Percentiles rank a stretch among this genome's conserved stretches.
These are phyloP conservation scores for Lophochroa leadbeateri DNA, from an alignment of 2,113 vertebrate species.

Conservation along the genomic window DNA sequence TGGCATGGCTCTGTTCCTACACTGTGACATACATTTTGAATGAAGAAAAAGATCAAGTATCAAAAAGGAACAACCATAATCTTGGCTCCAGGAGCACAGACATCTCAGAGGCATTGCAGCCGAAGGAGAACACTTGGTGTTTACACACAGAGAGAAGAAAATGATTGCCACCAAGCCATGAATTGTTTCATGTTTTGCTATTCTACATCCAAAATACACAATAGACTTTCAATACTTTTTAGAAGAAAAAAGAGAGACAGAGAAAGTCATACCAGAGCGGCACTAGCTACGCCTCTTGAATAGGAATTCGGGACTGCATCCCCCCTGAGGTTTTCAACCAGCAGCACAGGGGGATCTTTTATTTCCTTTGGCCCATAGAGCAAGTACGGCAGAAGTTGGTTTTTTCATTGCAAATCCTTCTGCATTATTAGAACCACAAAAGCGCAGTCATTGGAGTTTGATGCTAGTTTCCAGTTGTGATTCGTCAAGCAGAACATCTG, in stretches of 20 bases:
- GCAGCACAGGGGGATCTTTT: background rate
- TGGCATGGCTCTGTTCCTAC: background rate
- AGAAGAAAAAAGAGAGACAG: background rate
- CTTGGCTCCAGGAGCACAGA: background rate
- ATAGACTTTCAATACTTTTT: background rate
- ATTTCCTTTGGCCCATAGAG: background rate
- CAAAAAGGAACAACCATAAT: background rate
- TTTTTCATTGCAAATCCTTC: background rate
- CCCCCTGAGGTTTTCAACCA: background rate
- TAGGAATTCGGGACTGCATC: background rate
- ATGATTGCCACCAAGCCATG: background rate
- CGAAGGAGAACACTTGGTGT: background rate
- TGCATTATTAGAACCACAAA: background rate
- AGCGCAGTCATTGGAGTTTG: background rate
- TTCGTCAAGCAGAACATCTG: background rate
- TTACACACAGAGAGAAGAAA: background rate
- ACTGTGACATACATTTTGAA: background rate
- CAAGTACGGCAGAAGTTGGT: background rate
- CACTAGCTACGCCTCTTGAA: background rate
- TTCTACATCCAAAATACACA: conserved; percentile 2
- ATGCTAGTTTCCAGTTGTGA: background rate
- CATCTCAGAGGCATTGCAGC: background rate
- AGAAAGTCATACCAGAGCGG: background rate
- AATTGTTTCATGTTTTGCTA: background rate
- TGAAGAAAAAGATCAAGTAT: conserved; percentile 12